Evolutionary conservation across 2,888 invertebrate species (phyloP), one percentile per base, ranked within the genome.

Genomic region (Phaonia tiefii): DNA sequence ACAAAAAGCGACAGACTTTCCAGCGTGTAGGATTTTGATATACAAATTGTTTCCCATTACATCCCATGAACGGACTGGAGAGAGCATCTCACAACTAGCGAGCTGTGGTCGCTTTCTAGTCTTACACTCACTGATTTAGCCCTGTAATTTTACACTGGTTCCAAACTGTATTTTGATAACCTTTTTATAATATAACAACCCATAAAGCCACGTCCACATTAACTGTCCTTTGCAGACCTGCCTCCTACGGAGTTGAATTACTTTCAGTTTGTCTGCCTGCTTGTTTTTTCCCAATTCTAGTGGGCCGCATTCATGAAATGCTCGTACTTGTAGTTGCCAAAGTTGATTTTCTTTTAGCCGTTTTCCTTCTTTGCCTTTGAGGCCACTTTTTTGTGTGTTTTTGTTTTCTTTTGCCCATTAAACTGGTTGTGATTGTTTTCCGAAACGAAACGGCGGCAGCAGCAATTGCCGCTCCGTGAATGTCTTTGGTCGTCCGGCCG

Each of bases 251-350:
- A 54, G 63, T 58, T 69, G 70, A 81, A 75, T 63, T 46, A 65
- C 11, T 63, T 78, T 67, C 15, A 71, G 65, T 5, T 75, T 60
- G 7, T 44, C 56, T 69, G 51, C 39, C 42, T 51, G 66, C 49
- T 81, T 31, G 31, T 31, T 8, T 3, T 31, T 74, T 26, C n/a
- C n/a, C 73, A 72, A 69, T 72, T 69, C 75, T 75, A 81, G 81
- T 81, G 81, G 81, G 81, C 78, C 66, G 81, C 81, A 81, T 81
- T 81, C 81, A 69, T 78, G 69, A 75, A 81, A 81, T 81, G 75
- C 54, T 81, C 42, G 42, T 63, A 63, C 39, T 22, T 78, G 75
- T 60, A 81, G 78, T 72, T 81, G 78, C 71, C 72, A 75, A 78
- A 75, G 81, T 75, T 54, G 78, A 78, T 72, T 81, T 80, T 31